Evolutionary conservation across 2,797 vertebrate genomes (phyloP), one percentile per base, ranked within the genome.

Genomic region (Gadopsis bispinosus): DNA sequence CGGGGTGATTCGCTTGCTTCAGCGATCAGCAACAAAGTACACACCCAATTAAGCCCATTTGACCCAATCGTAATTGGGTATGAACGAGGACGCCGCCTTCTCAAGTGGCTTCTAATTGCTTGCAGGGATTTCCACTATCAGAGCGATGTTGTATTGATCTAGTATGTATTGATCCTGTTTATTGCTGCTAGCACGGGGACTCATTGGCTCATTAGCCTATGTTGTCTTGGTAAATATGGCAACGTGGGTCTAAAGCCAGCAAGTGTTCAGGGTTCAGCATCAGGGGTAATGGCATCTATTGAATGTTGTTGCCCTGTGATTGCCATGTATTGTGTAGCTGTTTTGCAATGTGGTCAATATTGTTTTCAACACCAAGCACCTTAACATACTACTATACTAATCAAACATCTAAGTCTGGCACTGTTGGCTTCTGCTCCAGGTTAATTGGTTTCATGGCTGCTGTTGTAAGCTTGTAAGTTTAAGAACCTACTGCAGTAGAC

Each of bases 31-130:
- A 84, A 81, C 87, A 81, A 75, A 72, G 60, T 35, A 75, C 73
- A 80, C 73, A 61, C 35, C 72, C 73, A 83, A 86, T 89, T 89
- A 86, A 83, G 73, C 37, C 73, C n/a, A 3, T 81, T 75, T 87
- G 80, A 87, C 83, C 84, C 69, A 7, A 31, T 74, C 77, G 82
- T 91, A 80, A 89, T 91, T 87, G 82, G 75, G 35, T 41, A 26
- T 66, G 65, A 76, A 78, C 48, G 45, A 64, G 63, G 67, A 75
- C n/a, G n/a, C 35, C 5, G 56, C 69, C 71, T 75, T 59, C 72
- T 68, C 50, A 0, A 63, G 20, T 6, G 0, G 8, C 12, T 5
- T 74, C 48, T 81, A 83, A 87, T 88, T 78, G 63, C 77, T 70
- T 20, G 72, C 54, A 51, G 72, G 39, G 53, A 79, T 77, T 88